Conservation (phyloP, 2,888 invertebrate genomes). For the Drosophila neotestacea region DNA sequence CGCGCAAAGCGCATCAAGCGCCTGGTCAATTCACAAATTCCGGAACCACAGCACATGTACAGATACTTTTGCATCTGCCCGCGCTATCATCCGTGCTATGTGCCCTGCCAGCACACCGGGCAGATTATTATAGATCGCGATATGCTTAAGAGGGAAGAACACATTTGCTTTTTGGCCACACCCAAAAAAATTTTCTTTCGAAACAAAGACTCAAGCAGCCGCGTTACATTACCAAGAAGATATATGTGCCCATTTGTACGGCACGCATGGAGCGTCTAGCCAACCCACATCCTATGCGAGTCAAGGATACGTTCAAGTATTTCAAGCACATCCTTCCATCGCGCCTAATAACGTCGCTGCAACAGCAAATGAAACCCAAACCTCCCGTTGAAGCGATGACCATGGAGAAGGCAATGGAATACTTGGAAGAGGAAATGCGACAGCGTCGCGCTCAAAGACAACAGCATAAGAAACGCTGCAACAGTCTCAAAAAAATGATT, state of each 20-base stretch:
- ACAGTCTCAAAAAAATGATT: conserved; percentile 71
- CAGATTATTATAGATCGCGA: conserved; percentile 83
- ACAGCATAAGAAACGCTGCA: conserved; percentile 66
- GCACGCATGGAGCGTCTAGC: conserved; percentile 81
- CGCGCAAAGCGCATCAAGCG: conserved; percentile 75
- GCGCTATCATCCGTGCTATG: conserved; percentile 69
- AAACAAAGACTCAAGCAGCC: conserved; percentile 50
- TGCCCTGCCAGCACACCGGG: conserved; percentile 80
- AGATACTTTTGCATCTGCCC: conserved; percentile 77
- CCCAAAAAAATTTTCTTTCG: conserved; percentile 76
- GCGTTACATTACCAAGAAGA: conserved; percentile 64
- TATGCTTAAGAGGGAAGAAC: conserved; percentile 81
- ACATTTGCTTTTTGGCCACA: conserved; percentile 80
- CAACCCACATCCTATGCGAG: conserved; percentile 70
- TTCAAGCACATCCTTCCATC: conserved; percentile 66
- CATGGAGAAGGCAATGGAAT: conserved; percentile 78
- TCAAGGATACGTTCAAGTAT: conserved; percentile 68
- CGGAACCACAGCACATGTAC: conserved; percentile 62
- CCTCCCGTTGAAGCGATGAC: conserved; percentile 66
- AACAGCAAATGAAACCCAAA: conserved; percentile 68
- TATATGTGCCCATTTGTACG: conserved; percentile 80
- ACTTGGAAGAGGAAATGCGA: conserved; percentile 81
- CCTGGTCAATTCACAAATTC: conserved; percentile 56
- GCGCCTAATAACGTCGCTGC: conserved; percentile 68
- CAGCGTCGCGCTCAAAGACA: conserved; percentile 63